Evolutionary conservation across 2,797 vertebrate genomes (phyloP).

Genomic region (Prunella strophiata): DNA sequence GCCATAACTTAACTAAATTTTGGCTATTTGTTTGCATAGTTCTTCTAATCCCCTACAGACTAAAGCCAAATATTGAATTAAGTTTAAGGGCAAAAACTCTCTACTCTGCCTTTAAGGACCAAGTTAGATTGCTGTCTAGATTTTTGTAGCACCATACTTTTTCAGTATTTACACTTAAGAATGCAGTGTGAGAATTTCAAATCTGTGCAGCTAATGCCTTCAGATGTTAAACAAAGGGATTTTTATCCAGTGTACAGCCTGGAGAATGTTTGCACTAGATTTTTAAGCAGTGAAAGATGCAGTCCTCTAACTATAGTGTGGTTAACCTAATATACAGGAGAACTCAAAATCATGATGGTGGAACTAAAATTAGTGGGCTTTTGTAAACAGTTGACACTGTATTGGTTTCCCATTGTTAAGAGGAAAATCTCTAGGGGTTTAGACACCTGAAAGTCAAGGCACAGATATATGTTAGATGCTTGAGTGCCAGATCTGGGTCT

Average conservation of each 20-base stretch:
- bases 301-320: neutral
- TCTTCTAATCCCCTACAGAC: conserved; percentile 24
- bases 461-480: neutral
- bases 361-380: conserved; percentile 1
- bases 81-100: conserved; percentile 19
- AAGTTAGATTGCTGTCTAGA: neutral
- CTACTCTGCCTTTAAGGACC: neutral
- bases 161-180: neutral
- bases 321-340: conserved; percentile 1
- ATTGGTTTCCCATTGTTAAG: neutral
- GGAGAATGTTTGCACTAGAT: neutral
- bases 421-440: neutral
- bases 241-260: neutral
- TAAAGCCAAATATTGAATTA: conserved; percentile 38
- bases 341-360: neutral
- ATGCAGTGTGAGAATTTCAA: neutral
- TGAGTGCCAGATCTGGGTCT: neutral
- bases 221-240: neutral
- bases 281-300: conserved; percentile 14
- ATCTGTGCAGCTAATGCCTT: neutral
- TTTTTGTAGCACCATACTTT: neutral
- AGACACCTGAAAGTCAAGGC: neutral
- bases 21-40: conserved; percentile 47
- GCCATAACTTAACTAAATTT: conserved; percentile 42
- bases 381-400: neutral